Base-by-base conservation (phyloP, 2,113 vertebrate species). In the Cebidichthys violaceus region DNA sequence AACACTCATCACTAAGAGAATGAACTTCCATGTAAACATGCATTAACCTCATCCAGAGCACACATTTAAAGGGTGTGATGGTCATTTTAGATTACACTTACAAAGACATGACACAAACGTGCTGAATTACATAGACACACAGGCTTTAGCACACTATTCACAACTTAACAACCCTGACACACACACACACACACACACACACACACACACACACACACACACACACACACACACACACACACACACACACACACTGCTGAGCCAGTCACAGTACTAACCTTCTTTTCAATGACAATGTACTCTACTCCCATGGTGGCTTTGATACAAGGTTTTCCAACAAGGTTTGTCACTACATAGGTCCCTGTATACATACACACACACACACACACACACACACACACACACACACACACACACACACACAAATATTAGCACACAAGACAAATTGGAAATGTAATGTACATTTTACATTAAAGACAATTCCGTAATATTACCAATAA, bases 251-350 rank as follows among this genome's bases (percentile, higher is more conserved):
- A 7, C 24, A 27, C n/a, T 24, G 24, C 54, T 57, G n/a, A 57
- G 54, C n/a, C 54, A 27, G n/a, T 57, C n/a, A 27, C 24, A 57
- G 54, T 24, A 62, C 64, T 86, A 57, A 96, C 93, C 75, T 93
- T 83, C 0, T 86, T 83, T 2, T 92, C 90, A 13, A 33, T 92
- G 86, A 95, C 70, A 0, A 94, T 84, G 90, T 94, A 95, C 18
- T 96, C 86, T 62, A 95, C 90, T 15, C 97, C 97, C 94, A 96
- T 89, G 4, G 89, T 83, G 0, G 90, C 94, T 92, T 93, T 96
- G 85, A 97, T 77, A 27, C 97, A 99, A 1, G 15, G 2, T 33
- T 83, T 95, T 9, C 95, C 93, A 0, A 2, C 66, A 6, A 0
- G 33, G 31, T 70, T 79, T 0, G 70, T 91, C 7, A 97, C 0